These are phyloP conservation scores for Artibeus lituratus DNA, from an alignment of 2,797 vertebrate species.

Conservation along the genomic window DNA sequence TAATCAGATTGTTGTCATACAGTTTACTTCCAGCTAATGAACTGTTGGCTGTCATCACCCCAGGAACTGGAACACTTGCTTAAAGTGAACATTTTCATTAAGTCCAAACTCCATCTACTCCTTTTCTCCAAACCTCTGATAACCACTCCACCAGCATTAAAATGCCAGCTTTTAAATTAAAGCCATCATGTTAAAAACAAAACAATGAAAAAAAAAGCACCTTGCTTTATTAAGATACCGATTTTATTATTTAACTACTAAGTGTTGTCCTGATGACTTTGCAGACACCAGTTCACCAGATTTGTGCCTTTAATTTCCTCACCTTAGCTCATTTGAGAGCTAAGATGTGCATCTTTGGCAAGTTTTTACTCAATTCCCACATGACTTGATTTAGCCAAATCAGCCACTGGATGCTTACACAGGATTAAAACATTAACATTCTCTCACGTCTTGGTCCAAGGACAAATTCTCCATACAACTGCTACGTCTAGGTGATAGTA, in stretches of 20 bases:
- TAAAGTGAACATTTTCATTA: background rate
- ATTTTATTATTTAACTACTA: background rate
- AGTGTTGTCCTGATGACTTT: background rate
- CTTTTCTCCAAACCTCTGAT: background rate
- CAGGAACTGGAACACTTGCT: background rate
- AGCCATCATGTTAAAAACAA: background rate
- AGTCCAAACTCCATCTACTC: background rate
- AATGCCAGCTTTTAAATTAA: background rate
- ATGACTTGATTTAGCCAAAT: constrained; percentile 50
- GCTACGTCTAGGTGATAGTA: background rate
- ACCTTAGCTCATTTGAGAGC: constrained; percentile 41
- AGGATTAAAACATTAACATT: constrained; percentile 51
- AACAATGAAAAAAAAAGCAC: background rate
- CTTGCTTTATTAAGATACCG: background rate
- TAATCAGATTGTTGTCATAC: background rate
- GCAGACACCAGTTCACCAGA: background rate
- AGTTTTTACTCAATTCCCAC: constrained; percentile 45
- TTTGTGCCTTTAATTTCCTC: constrained; percentile 39
- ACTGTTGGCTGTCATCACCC: background rate
- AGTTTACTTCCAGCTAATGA: background rate
- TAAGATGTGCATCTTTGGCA: constrained; percentile 38
- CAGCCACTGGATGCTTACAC: constrained; percentile 7
- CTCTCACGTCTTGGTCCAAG: background rate
- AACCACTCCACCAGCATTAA: background rate
- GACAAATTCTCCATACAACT: background rate